Percentiles rank a stretch among this genome's conserved stretches.
These are phyloP conservation scores for Musca domestica DNA, from an alignment of 1,140 invertebrate species.

Conservation along the genomic window DNA sequence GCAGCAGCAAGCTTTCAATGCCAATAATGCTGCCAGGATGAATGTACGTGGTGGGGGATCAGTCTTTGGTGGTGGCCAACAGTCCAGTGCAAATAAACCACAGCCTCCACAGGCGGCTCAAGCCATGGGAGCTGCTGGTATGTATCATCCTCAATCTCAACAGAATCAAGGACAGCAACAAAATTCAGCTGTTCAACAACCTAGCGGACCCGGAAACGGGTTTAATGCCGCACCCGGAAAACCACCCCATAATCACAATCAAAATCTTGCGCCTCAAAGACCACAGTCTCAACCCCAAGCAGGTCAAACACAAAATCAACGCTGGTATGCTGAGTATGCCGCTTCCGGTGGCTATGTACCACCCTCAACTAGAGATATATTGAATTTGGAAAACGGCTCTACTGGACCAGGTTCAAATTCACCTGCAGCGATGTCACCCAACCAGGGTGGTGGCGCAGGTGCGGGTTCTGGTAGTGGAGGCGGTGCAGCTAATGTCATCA, in stretches of 20 bases:
- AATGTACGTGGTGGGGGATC: constrained; percentile 81
- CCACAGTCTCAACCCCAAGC: constrained; percentile 34
- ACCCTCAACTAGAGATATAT: constrained; percentile 38
- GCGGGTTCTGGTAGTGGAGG: background rate
- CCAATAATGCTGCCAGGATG: constrained; percentile 59
- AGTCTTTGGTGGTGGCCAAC: constrained; percentile 58
- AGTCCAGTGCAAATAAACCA: constrained; percentile 10
- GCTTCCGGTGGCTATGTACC: constrained; percentile 27
- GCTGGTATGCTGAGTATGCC: constrained; percentile 45
- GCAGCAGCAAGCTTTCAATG: constrained; percentile 10
- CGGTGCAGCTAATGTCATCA: constrained; percentile 34
- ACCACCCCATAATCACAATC: background rate
- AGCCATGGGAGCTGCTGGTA: constrained; percentile 10
- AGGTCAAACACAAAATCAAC: constrained; percentile 32
- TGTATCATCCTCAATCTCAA: constrained; percentile 33
- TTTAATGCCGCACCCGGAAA: constrained; percentile 8
- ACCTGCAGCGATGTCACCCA: constrained; percentile 65
- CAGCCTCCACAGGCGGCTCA: constrained; percentile 25
- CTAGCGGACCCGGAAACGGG: constrained; percentile 6
- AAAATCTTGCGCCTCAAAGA: constrained; percentile 25
- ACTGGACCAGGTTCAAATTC: constrained; percentile 31
- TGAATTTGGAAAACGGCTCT: constrained; percentile 47
- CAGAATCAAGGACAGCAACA: constrained; percentile 29
- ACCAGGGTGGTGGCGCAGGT: constrained; percentile 31
- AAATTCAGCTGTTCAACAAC: constrained; percentile 30